Percentiles rank a stretch among this genome's conserved stretches.
phyloP scores from a whole-genome alignment of 2,888 invertebrate species.

The Dicranocentrus wangi region DNA sequence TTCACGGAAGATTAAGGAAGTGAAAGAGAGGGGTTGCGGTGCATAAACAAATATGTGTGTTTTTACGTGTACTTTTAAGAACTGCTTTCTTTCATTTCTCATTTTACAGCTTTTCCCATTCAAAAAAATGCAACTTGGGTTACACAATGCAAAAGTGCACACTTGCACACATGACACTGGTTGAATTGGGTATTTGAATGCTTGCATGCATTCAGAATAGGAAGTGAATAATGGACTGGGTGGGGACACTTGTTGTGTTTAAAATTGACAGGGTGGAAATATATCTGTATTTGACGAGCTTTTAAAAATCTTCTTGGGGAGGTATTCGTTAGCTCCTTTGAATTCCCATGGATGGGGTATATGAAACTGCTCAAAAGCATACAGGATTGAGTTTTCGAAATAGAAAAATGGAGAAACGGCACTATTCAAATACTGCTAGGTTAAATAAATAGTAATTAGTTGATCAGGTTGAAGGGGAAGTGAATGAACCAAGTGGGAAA shows the following conservation, averaged over 20 bases:
- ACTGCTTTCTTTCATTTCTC: slow-evolving; percentile 22
- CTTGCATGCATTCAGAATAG: background rate
- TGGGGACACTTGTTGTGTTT: slow-evolving; percentile 20
- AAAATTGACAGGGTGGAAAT: slow-evolving; percentile 28
- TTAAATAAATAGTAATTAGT: slow-evolving; percentile 2
- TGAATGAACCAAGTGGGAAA: background rate
- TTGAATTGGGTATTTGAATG: background rate
- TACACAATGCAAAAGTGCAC: background rate
- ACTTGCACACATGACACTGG: background rate
- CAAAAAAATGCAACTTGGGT: background rate
- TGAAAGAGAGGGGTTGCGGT: slow-evolving; percentile 9
- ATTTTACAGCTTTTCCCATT: background rate
- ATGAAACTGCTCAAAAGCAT: background rate
- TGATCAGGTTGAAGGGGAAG: background rate
- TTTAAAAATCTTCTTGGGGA: background rate
- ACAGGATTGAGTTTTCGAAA: background rate
- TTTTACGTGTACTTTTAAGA: too few species aligned
- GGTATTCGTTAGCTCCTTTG: slow-evolving; percentile 12
- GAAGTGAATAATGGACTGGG: background rate
- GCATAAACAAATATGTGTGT: slow-evolving; percentile 31
- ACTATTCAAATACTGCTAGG: slow-evolving; percentile 7
- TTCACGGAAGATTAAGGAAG: slow-evolving; percentile 41
- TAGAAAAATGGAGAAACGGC: slow-evolving; percentile 3
- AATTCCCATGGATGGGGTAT: background rate
- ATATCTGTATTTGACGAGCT: slow-evolving; percentile 24